Base-by-base conservation (phyloP, 2,113 vertebrate genomes). In the Tiliqua scincoides region DNA sequence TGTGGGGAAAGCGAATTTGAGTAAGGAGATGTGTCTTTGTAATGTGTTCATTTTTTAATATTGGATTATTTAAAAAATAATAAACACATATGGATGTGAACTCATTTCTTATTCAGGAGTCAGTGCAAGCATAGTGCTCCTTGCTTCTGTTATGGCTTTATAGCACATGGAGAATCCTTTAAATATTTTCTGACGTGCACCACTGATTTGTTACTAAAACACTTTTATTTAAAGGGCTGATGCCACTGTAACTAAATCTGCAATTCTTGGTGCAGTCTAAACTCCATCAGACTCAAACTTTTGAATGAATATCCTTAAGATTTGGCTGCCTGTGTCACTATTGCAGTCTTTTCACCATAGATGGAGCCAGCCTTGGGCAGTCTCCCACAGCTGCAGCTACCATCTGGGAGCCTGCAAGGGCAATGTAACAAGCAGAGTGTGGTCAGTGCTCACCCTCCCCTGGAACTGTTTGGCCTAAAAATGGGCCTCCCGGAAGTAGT, bases 31-130 rank as follows among this genome's bases (percentile, higher is more conserved):
- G 63, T 1, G 5, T 52, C 3, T 2, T 0, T 87, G 30, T 88
- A 73, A 61, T 61, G 0, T 79, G n/a, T 78, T 89, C 91, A 76
- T n/a, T 70, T 77, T 57, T 43, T 25, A 17, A 65, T 65, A 63
- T 12, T 65, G 25, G 37, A 61, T 30, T 57, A 17, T 15, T 57
- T 59, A 27, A 48, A 68, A 9, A 68, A 68, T 59, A 37, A 48
- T 52, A 5, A 68, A 68, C 12, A 43, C 40, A 27, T 35, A 12
- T 18, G 32, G 32, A 7, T 83, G 21, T 72, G 21, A n/a, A n/a
- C 57, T 83, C 43, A 82, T 74, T 68, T 27, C 15, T n/a, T 30
- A 4, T 83, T 86, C 52, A 86, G 57, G 20, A 35, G 2, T 1
- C n/a, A 43, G 12, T 70, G 71, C 32, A 20, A 59, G 10, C 1